Evolutionary conservation across 2,797 vertebrate genomes (phyloP), one percentile per base, ranked within the genome.

Genomic region (Schizopygopsis pylzovi): DNA sequence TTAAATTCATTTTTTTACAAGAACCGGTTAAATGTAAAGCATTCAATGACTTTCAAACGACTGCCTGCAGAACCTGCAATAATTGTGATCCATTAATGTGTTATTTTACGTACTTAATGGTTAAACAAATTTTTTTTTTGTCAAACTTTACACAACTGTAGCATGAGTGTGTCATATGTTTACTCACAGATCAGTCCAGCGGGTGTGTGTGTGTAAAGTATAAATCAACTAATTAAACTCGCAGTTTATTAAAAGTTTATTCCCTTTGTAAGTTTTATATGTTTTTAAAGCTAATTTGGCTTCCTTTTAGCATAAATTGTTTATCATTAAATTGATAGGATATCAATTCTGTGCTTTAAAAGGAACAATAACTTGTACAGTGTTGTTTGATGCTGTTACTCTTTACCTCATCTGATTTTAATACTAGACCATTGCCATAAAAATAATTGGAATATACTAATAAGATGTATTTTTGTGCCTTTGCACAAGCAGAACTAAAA

Each of bases 131-230:
- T 0, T 2, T 52, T 37, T 28, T 28, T 28, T 28, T 28, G 39
- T 65, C 15, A 65, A 79, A 79, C 65, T 65, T 79, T 47, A 45
- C 65, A 33, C 41, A 28, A 1, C 8, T 79, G 77, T 79, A 79
- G 77, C 77, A 79, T 79, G 77, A 79, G 54, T 25, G 16, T 65
- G 59, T 79, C 59, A 45, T 39, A 56, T 47, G 56, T 79, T 79
- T 79, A 79, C 78, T 47, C 33, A 47, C 41, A 28, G 41, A 47
- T 47, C 78, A 47, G 59, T 79, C 59, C 59, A 65, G 63, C 25
- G 6, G 28, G 28, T 28, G 28, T 41, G 41, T 43, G 70, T 72
- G 16, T 70, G 22, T 63, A 8, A 68, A 41, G 67, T 10, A 6
- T 72, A 72, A 43, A 25, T 37, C 4, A 39, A 68, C 37, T 41